Evolutionary conservation across 2,797 vertebrate genomes (phyloP), one percentile per base, ranked within the genome.

Genomic region (Eulemur mongoz): DNA sequence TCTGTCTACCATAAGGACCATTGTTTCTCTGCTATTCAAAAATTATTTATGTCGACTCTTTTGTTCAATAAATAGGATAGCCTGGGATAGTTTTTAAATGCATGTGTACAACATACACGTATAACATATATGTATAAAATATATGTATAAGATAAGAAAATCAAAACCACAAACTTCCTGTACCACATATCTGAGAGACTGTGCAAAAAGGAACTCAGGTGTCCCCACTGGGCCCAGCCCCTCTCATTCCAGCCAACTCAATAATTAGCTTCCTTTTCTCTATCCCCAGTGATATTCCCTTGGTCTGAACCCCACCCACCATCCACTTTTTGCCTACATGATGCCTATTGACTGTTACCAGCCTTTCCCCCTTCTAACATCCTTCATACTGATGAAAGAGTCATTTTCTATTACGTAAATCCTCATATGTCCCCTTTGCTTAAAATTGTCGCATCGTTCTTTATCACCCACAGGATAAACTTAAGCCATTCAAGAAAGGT

Each of bases 211-310:
- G 22, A 25, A 38, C 3, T 57, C 2, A 25, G 22, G 27, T 61
- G 2, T 5, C 22, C 10, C 15, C 5, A 23, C 15, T 14, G 35
- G 22, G 2, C 27, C 18, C 2, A 30, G 25, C 0, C 13, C 9
- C 0, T 32, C 25, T 57, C 22, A 15, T 40, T 45, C 7, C 25
- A 7, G 13, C 12, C 22, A 86, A 72, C 20, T 23, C 4, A 40
- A 63, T 14, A 48, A 30, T n/a, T 23, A 40, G 8, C 14, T 43
- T 65, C 15, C 27, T 57, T 52, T 59, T 14, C 20, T 45, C n/a
- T 27, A 15, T 6, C 7, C 8, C 12, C 18, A 61, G 9, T 27
- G 35, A 65, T 11, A 25, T 1, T 30, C 22, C 3, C n/a, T 86
- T 65, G 50, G 25, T 57, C 38, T 65, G 22, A 70, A n/a, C 7